Conservation (phyloP, 1,140 invertebrate species). For the Anastrepha obliqua region DNA sequence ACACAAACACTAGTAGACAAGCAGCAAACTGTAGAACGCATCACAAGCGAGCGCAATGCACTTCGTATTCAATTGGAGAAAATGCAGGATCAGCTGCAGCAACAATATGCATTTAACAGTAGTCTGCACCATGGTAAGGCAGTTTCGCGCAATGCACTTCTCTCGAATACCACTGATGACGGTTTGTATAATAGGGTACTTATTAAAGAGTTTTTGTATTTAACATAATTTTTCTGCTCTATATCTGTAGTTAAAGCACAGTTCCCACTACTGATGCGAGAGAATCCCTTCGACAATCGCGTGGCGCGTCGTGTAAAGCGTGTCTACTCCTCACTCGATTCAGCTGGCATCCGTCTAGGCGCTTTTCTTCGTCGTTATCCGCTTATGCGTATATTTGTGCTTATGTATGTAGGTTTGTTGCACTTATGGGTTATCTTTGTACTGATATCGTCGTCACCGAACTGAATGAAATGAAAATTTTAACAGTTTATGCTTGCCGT, state of each 20-base stretch:
- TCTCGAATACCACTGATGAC: constrained; percentile 82
- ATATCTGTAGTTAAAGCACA: constrained; percentile 77
- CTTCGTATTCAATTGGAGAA: constrained; percentile 86
- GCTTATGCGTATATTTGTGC: constrained; percentile 85
- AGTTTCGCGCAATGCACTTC: constrained; percentile 67
- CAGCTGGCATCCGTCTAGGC: constrained; percentile 84
- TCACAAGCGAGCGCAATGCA: constrained; percentile 88
- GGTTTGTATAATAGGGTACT: constrained; percentile 62
- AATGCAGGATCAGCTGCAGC: constrained; percentile 78
- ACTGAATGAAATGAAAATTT: constrained; percentile 48
- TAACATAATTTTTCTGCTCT: neutral
- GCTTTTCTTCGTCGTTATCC: constrained; percentile 88
- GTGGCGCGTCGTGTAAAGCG: constrained; percentile 86
- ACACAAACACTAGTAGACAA: constrained; percentile 89
- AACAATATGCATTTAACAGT: constrained; percentile 61
- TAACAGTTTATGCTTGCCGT: too few relatives aligned
- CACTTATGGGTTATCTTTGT: constrained; percentile 73
- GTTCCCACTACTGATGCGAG: constrained; percentile 83
- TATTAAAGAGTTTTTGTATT: neutral
- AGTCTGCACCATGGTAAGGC: constrained; percentile 42
- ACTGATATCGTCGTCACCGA: constrained; percentile 69
- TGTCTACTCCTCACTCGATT: constrained; percentile 85
- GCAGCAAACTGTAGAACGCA: constrained; percentile 84
- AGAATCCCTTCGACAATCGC: constrained; percentile 86
- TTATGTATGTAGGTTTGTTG: constrained; percentile 78